Evolutionary conservation across 2,888 invertebrate species (phyloP), one percentile per base, ranked within the genome.

Genomic region (Tipula helvola): DNA sequence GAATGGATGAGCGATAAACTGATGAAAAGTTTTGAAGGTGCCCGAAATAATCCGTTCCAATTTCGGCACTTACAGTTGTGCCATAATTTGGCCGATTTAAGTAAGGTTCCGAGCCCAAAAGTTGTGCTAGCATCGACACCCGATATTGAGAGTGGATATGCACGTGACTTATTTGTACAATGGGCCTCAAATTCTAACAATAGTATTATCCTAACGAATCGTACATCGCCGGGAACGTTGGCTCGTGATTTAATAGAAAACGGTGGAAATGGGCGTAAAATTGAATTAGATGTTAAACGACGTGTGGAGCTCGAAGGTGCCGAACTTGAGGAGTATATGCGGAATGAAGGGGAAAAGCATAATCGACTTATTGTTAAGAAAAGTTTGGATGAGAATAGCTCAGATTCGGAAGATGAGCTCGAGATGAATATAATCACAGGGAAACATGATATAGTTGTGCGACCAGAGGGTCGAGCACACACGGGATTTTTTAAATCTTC

Each of bases 1-100:
- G 99, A 99, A 92, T 99, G 99, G 99, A 99, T 99, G 99, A 98
- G 98, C 90, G 99, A 99, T 90, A 99, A 99, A 90, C 92, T 99
- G 83, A 98, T 99, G 93, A 95, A 97, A 87, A 96, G 96, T 86
- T 97, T 97, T 90, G 97, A 97, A 91, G 97, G 96, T 0, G 96
- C 96, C 0, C 93, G 98, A 87, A 97, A 96, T 89, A 99, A 98
- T 93, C 99, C 99, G 0, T 99, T 99, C 91, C 97, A 97, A 87
- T 96, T 99, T 88, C 96, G 97, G 88, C 97, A 99, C 92, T 92
- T 99, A 86, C 97, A 98, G 89, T 93, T 99, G 7, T 99, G 99
- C 89, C 99, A 99, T 91, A 97, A 96, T 87, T 94, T 98, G 88
- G 94, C 94, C 0, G 99, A 99, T 90, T 93, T 99, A 47, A 93